Evolutionary conservation across 2,888 invertebrate genomes (phyloP).

Genomic region (Aplocera efformata): DNA sequence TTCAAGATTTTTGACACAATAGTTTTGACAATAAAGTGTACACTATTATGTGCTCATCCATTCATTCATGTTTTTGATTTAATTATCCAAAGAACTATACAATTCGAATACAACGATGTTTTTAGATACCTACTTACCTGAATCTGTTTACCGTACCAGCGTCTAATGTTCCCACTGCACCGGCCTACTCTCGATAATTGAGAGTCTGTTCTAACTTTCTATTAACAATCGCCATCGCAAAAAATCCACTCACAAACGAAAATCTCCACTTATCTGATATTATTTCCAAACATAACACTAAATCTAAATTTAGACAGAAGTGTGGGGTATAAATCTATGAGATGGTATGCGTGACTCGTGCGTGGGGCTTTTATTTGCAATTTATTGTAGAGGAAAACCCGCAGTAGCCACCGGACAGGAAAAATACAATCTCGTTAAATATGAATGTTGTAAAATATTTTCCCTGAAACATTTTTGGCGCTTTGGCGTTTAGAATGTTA

Average conservation of each 20-base stretch:
- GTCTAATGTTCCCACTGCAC: too few relatives aligned
- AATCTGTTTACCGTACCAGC: too few relatives aligned
- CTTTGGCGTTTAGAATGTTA: too few relatives aligned
- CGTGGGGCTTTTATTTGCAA: slow-evolving; percentile 67
- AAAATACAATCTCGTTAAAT: slow-evolving; percentile 28
- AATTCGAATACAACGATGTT: too few relatives aligned
- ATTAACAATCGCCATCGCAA: background rate
- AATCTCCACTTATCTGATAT: slow-evolving; percentile 18
- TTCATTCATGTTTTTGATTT: too few relatives aligned
- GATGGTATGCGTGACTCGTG: slow-evolving; percentile 77
- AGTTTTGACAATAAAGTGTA: too few relatives aligned
- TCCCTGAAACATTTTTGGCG: background rate
- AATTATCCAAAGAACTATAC: too few relatives aligned
- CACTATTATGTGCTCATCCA: too few relatives aligned
- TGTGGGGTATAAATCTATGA: slow-evolving; percentile 75
- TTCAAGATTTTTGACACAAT: too few relatives aligned
- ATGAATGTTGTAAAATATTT: slow-evolving; percentile 5
- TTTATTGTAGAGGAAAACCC: slow-evolving; percentile 68
- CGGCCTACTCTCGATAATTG: too few relatives aligned
- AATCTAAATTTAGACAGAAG: slow-evolving; percentile 78
- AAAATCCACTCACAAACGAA: slow-evolving; percentile 10
- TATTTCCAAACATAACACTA: slow-evolving; percentile 63
- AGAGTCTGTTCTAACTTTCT: too few relatives aligned
- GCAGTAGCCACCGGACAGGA: slow-evolving; percentile 46
- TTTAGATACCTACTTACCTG: too few relatives aligned